phyloP scores from a whole-genome alignment of 2,797 vertebrate genomes.

The Decapterus maruadsi region DNA sequence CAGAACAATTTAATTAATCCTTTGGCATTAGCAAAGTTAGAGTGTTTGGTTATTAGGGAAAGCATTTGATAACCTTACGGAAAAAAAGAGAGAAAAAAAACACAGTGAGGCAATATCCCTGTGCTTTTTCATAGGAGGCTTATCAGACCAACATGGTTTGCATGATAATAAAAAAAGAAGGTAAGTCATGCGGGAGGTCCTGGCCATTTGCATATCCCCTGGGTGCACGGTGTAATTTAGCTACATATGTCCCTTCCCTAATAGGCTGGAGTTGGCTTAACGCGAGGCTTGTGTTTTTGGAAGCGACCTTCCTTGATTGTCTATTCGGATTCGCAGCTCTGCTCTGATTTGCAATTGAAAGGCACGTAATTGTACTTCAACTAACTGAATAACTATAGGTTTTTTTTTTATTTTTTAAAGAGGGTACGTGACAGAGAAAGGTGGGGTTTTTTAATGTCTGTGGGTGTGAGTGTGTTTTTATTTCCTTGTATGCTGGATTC shows the following conservation, averaged over 20 bases:
- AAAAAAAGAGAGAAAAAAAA: slow-evolving; percentile 7
- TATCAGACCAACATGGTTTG: slow-evolving; percentile 81
- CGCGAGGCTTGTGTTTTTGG: slow-evolving; percentile 74
- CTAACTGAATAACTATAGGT: slow-evolving; percentile 85
- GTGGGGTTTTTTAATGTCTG: slow-evolving; percentile 13
- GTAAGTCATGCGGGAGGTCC: slow-evolving; percentile 83
- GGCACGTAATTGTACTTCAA: slow-evolving; percentile 82
- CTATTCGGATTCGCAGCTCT: slow-evolving; percentile 74
- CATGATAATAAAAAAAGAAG: slow-evolving; percentile 81
- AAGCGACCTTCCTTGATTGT: slow-evolving; percentile 79
- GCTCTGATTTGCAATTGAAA: slow-evolving; percentile 88
- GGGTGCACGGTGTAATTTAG: slow-evolving; percentile 83
- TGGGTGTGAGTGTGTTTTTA: not conserved
- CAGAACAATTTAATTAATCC: slow-evolving; percentile 73
- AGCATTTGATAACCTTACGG: slow-evolving; percentile 63
- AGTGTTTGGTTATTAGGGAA: slow-evolving; percentile 44
- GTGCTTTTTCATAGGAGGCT: slow-evolving; percentile 67
- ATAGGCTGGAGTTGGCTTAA: slow-evolving; percentile 80
- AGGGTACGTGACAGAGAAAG: slow-evolving; percentile 39
- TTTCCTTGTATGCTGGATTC: slow-evolving; percentile 31
- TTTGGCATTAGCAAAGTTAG: slow-evolving; percentile 63
- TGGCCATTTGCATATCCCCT: slow-evolving; percentile 83
- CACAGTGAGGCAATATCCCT: slow-evolving; percentile 55
- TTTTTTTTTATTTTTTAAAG: slow-evolving; percentile 51
- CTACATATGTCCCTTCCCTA: slow-evolving; percentile 85